Percentiles rank a stretch among this genome's conserved stretches.
Conservation (phyloP, 2,888 invertebrate genomes). For the Oeneis ivallda region DNA sequence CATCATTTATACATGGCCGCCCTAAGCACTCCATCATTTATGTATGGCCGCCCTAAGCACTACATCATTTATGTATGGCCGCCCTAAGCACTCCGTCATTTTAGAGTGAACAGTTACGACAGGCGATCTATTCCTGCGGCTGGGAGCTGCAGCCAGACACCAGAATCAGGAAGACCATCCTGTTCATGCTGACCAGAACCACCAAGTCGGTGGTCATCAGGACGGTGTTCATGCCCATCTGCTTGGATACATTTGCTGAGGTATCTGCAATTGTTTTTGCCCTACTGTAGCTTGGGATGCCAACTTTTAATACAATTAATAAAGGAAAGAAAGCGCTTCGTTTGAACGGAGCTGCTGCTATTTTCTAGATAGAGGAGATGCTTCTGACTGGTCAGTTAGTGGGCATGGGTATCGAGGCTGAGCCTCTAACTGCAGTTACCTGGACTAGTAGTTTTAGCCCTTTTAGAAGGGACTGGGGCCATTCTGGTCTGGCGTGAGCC, state of each 20-base stretch:
- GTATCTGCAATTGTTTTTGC: too few relatives aligned
- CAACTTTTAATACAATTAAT: too few relatives aligned
- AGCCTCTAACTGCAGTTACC: too few relatives aligned
- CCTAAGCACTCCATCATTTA: slow-evolving; percentile 20
- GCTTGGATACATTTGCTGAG: slow-evolving; percentile 61
- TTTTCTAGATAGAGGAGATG: too few relatives aligned
- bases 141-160: slow-evolving; percentile 58
- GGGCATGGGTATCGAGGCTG: too few relatives aligned
- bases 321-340: too few relatives aligned
- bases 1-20: slow-evolving; percentile 14
- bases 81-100: slow-evolving; percentile 18
- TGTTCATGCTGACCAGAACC: slow-evolving; percentile 64
- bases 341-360: too few relatives aligned
- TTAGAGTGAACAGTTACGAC: slow-evolving; percentile 57
- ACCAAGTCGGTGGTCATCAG: slow-evolving; percentile 54
- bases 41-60: background rate
- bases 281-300: too few relatives aligned
- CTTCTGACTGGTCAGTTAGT: too few relatives aligned
- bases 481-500: too few relatives aligned
- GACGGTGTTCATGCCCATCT: slow-evolving; percentile 61
- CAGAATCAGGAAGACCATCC: slow-evolving; percentile 51
- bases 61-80: background rate
- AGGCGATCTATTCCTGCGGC: slow-evolving; percentile 60
- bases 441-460: too few relatives aligned
- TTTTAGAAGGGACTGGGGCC: too few relatives aligned